Conservation (phyloP, 2,888 invertebrate species). For the Syritta pipiens region DNA sequence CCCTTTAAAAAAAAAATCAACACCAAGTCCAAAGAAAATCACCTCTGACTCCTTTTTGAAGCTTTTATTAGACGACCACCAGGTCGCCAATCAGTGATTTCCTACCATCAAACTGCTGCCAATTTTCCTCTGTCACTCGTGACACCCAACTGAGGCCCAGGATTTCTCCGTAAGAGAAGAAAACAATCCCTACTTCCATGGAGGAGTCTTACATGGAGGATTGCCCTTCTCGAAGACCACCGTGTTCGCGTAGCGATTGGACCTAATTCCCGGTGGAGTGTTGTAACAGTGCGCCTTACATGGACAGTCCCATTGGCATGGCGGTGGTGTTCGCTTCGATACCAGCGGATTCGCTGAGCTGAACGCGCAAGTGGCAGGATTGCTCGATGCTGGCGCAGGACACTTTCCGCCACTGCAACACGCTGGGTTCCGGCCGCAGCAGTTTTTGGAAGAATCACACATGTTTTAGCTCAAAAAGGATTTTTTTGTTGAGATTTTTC, state of each 20-base stretch:
- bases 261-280: neutral
- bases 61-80: no score
- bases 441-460: neutral
- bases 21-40: no score
- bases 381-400: no score
- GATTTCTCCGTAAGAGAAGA: no score
- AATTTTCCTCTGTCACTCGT: no score
- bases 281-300: constrained; percentile 15
- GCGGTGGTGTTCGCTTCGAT: neutral
- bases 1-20: no score
- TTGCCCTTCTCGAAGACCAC: neutral
- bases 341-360: neutral
- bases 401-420: neutral
- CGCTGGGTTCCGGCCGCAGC: neutral
- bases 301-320: neutral
- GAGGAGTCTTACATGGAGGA: neutral
- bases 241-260: neutral
- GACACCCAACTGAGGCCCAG: no score
- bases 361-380: neutral
- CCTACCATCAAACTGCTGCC: no score
- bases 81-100: no score
- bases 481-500: neutral
- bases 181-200: no score
- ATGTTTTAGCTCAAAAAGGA: neutral
- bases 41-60: no score